Evolutionary conservation across 2,888 invertebrate species (phyloP), one percentile per base, ranked within the genome.

Genomic region (Helicoverpa assulta): DNA sequence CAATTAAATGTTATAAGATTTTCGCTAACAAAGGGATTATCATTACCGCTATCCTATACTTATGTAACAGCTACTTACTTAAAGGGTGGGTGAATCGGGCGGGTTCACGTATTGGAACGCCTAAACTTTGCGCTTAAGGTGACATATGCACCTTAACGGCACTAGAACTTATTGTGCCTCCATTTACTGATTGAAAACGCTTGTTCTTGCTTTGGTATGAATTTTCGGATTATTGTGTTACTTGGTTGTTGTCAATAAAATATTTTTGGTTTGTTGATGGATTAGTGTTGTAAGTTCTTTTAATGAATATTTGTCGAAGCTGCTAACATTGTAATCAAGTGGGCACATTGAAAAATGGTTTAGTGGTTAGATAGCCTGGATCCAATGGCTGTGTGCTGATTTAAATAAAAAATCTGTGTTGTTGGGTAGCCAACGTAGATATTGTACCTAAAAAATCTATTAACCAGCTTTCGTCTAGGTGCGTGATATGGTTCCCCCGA

Each of bases 61-160:
- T 76, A 57, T 76, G 33, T 3, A 37, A 37, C 60, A 75, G 56
- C 67, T 78, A 57, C 64, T n/a, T n/a, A n/a, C 57, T 73, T 72
- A 55, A 56, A 8, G 43, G n/a, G 37, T 50, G 33, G 21, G 14
- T 1, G 33, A 51, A 64, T 50, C 55, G 61, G 61, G 63, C 70
- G 60, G 70, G 65, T 68, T 73, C 67, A 76, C 70, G 73, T 78
- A 72, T 77, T 70, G 81, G 70, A 67, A 77, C 62, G 43, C 65
- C 53, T 50, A 65, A 87, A 87, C 86, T 88, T 86, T 80, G 71
- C 81, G 81, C 83, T 85, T 84, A 85, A 86, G 86, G 86, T 88
- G 88, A 89, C 87, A 88, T 85, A 81, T 87, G 85, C 86, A 86
- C 86, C 86, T 85, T 82, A 83, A 84, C 76, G 68, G 79, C 65